Evolutionary conservation across 2,113 vertebrate species (phyloP), one percentile per base, ranked within the genome.

Genomic region (Cnemophilus loriae): DNA sequence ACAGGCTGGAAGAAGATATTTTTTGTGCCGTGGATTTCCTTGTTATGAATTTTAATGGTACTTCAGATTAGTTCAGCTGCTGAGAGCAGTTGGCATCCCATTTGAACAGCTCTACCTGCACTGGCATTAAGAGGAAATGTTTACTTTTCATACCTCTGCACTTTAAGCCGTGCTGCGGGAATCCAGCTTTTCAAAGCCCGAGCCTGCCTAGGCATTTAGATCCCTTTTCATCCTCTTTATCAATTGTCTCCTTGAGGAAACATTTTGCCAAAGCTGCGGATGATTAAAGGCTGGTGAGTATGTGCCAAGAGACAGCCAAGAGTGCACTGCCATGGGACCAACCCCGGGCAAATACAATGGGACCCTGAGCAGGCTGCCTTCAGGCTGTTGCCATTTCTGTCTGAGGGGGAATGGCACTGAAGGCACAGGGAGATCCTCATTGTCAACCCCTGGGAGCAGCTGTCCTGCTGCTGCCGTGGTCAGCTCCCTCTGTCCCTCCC

Each of bases 1-100:
- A 90, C 1, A 74, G 77, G 79, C 55, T 10, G 5, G 24, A 79
- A 90, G 84, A 83, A 67, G 42, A 22, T 33, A 5, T 9, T 70
- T 57, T 59, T 86, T 74, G 9, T 19, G 5, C 46, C 0, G 4
- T 24, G 30, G 65, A 27, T 68, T 76, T 64, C 71, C 77, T 30
- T 46, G 41, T 68, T 44, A 26, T 23, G 84, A 87, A 95, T 96
- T 95, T 96, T 94, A 97, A 93, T 71, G 65, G 94, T 30, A 28
- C 55, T 33, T 53, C 77, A 77, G 81, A 82, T 84, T 67, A 93
- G 75, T 75, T 95, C 33, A 11, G 57, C 59, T 24, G 42, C 64
- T 49, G 52, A 19, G 20, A 82, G 74, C 8, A 0, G 53, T 22
- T 85, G 88, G 88, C 88, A 63, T 57, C 63, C 42, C 50, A 30